phyloP scores from a whole-genome alignment of 35 echinoderm and acorn worm genomes.

The Apostichopus californicus region DNA sequence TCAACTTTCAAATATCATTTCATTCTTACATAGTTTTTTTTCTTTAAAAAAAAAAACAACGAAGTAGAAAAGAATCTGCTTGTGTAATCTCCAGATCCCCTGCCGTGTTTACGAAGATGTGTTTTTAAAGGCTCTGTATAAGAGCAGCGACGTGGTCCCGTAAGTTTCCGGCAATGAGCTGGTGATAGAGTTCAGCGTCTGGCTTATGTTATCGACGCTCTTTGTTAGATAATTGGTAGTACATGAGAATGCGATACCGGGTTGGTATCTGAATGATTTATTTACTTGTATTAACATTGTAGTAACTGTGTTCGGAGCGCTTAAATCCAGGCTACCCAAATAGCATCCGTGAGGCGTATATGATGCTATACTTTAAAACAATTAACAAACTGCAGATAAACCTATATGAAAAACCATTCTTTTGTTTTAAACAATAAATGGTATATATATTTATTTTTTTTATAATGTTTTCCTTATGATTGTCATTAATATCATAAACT shows the following conservation, averaged over 20 bases:
- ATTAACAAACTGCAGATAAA: no score
- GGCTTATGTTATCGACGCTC: neutral
- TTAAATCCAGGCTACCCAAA: no score
- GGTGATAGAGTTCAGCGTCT: neutral
- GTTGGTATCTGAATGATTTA: neutral
- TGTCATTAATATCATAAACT: no score
- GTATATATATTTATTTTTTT: no score
- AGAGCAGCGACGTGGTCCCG: neutral
- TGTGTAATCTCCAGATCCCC: neutral
- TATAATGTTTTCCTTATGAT: no score
- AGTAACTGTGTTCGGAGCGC: no score
- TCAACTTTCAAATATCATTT: slow-evolving; percentile 49
- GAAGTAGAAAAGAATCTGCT: neutral
- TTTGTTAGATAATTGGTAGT: neutral
- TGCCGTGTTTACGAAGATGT: neutral
- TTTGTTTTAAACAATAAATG: no score
- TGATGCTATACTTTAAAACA: no score
- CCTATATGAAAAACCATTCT: no score
- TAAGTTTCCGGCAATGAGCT: neutral
- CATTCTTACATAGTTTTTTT: neutral
- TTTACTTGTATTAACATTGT: no score
- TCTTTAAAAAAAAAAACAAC: neutral
- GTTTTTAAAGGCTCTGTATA: neutral
- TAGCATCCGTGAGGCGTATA: no score
- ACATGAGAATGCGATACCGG: neutral